Base-by-base conservation (phyloP, 2,113 vertebrate species). In the Silurus asotus region DNA sequence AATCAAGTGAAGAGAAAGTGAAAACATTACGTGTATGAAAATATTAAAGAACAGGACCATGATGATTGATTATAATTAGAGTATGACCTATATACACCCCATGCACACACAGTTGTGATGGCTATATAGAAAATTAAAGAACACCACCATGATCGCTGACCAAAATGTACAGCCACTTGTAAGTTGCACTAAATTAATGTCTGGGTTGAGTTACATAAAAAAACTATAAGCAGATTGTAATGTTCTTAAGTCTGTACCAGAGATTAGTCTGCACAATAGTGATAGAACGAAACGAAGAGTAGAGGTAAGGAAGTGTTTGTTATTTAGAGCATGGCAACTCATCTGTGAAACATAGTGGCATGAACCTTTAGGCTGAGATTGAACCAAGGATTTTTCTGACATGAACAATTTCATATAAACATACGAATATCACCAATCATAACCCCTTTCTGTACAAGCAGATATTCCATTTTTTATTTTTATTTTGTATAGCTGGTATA, bases 201-300 rank as follows among this genome's bases (percentile, higher is more conserved):
- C 8, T 49, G 61, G 19, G 79, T 64, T n/a, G 15, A 65, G 45
- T 51, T 81, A 8, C 11, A 25, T 14, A 64, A 81, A 81, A 48
- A 10, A 1, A 23, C 6, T 23, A 45, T 49, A 48, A n/a, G 59
- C 23, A 65, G n/a, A 5, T 10, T n/a, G 45, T 55, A 81, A 51
- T 19, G 58, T 80, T 80, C 56, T 61, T 28, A 45, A 45, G 25
- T 61, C 58, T 80, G 45, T 11, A 82, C 11, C 51, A 65, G 19
- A 81, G 79, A 81, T 82, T 51, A 82, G 49, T 6, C 11, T 77
- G 23, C 55, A 55, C 74, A 49, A 76, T 20, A 76, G 51, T n/a
- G 74, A 76, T 74, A 8, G 45, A 74, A 49, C 62, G 37, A n/a
- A 81, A 59, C 15, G 78, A 81, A 65, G 45, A 20, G 11, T 81